Conservation (phyloP, 2,797 vertebrate genomes). For the Rhabdophis nuchalis region DNA sequence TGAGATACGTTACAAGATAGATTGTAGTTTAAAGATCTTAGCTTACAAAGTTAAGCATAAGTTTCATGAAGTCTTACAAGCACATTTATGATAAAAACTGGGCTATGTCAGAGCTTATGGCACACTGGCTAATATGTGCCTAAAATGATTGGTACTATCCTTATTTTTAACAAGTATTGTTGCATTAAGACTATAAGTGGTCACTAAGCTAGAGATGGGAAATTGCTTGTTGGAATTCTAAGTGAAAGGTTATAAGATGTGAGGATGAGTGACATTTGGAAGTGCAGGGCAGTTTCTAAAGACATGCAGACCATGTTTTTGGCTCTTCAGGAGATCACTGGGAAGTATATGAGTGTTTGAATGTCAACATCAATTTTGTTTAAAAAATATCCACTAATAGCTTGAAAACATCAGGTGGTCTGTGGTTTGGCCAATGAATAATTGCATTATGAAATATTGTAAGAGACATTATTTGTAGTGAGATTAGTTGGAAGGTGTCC, state of each 20-base stretch:
- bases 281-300: neutral
- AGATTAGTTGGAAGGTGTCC: conserved; percentile 38
- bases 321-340: neutral
- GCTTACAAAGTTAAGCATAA: neutral
- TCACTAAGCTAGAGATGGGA: neutral
- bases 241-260: neutral
- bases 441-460: conserved; percentile 44
- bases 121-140: neutral
- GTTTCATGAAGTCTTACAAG: neutral
- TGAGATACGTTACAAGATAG: neutral
- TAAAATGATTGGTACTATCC: neutral
- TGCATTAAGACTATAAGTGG: neutral
- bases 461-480: conserved; percentile 36
- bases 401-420: neutral
- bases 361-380: conserved; percentile 4
- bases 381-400: neutral
- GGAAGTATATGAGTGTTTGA: neutral
- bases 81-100: neutral
- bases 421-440: conserved; percentile 28
- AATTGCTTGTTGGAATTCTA: neutral
- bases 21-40: neutral
- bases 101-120: neutral
- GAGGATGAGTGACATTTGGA: neutral
- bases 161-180: neutral
- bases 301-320: neutral